phyloP scores from a whole-genome alignment of 2,888 invertebrate species.

The Erebia epiphron region DNA sequence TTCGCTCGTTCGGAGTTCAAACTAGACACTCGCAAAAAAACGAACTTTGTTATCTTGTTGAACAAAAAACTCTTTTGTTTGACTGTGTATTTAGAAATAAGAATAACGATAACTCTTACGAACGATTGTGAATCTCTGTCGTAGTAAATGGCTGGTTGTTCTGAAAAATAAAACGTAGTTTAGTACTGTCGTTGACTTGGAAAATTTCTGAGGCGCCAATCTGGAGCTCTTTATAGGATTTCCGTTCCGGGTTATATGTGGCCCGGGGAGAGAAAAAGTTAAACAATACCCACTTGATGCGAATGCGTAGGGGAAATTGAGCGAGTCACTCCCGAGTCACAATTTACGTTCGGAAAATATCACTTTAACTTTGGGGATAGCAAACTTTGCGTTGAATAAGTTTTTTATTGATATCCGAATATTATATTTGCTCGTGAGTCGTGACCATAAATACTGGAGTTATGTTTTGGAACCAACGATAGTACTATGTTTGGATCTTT shows the following conservation, averaged over 20 bases:
- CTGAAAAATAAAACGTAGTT: slow-evolving; percentile 72
- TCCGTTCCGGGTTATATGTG: slow-evolving; percentile 64
- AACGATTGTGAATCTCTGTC: slow-evolving; percentile 77
- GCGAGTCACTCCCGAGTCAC: slow-evolving; percentile 20
- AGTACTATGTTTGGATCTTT: too few species aligned
- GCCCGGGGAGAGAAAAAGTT: slow-evolving; percentile 61
- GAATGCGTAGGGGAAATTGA: slow-evolving; percentile 47
- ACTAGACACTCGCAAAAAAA: too few species aligned
- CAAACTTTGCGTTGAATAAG: slow-evolving; percentile 10
- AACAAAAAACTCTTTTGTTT: too few species aligned
- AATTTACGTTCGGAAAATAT: slow-evolving; percentile 25
- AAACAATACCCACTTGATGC: slow-evolving; percentile 53
- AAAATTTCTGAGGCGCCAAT: slow-evolving; percentile 64
- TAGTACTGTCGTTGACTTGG: slow-evolving; percentile 68
- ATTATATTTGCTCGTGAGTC: background rate
- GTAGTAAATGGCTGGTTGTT: slow-evolving; percentile 68
- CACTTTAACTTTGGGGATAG: slow-evolving; percentile 23
- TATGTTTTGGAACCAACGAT: background rate
- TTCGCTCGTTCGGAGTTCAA: too few species aligned
- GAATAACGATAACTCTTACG: slow-evolving; percentile 67
- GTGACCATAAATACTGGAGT: slow-evolving; percentile 11
- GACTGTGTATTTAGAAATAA: slow-evolving; percentile 51
- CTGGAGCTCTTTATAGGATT: slow-evolving; percentile 62
- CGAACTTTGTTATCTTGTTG: too few species aligned
- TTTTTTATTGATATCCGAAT: slow-evolving; percentile 15